These are phyloP conservation scores for Jordanella pulchra DNA, from an alignment of 2,797 vertebrate genomes.

Conservation along the genomic window DNA sequence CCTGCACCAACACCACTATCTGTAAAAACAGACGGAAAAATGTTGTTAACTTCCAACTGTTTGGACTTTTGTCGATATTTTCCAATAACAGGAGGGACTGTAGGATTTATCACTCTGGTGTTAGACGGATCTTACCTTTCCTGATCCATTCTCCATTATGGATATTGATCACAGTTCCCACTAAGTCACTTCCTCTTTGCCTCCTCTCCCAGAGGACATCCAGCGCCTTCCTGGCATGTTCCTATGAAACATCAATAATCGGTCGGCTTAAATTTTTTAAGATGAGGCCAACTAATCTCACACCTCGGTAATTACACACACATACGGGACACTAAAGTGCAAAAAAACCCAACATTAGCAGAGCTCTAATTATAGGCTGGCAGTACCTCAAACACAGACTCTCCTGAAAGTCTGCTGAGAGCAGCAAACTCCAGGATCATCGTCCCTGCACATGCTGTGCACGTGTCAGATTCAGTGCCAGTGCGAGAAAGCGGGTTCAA, in stretches of 20 bases:
- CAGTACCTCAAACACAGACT: conserved; percentile 83
- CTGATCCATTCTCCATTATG: conserved; percentile 87
- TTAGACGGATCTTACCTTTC: conserved; percentile 69
- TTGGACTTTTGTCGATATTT: background rate
- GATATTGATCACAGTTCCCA: conserved; percentile 87
- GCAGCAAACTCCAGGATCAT: conserved; percentile 88
- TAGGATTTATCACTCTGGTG: background rate
- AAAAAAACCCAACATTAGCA: background rate
- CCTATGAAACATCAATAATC: conserved; percentile 55
- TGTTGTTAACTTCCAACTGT: background rate
- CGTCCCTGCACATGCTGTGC: conserved; percentile 86
- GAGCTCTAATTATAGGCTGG: background rate
- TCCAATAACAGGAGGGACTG: background rate
- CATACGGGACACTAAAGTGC: background rate
- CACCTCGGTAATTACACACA: background rate
- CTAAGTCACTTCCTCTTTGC: conserved; percentile 84
- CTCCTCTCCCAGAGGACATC: conserved; percentile 86
- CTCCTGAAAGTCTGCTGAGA: conserved; percentile 83
- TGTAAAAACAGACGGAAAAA: conserved; percentile 47
- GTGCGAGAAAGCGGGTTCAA: conserved; percentile 83
- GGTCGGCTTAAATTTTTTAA: background rate
- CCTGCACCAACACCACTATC: conserved; percentile 86
- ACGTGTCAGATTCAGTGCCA: conserved; percentile 85
- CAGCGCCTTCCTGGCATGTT: conserved; percentile 81
- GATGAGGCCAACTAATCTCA: background rate